Conservation (phyloP, 2,113 vertebrate genomes). For the Carassius carassius region DNA sequence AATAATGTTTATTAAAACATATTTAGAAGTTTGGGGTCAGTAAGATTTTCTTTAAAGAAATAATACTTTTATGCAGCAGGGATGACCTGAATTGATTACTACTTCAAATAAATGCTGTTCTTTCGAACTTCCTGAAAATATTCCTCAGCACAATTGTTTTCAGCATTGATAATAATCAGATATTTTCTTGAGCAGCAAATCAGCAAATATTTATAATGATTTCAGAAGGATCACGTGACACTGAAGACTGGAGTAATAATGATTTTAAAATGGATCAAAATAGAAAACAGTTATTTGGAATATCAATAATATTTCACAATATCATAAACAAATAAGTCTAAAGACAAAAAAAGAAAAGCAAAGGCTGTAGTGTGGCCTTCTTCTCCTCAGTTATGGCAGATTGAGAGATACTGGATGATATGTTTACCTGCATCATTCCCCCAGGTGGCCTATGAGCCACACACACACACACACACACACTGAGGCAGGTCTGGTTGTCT, state of each 20-base stretch:
- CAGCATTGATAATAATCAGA: not conserved
- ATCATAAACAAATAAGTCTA: not conserved
- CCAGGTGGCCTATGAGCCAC: conserved; percentile 4
- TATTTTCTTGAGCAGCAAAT: not conserved
- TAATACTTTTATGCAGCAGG: too few species aligned
- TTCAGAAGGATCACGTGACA: not conserved
- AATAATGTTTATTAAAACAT: too few species aligned
- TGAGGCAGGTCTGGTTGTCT: conserved; percentile 34
- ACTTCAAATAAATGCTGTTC: not conserved
- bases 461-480: conserved; percentile 12
- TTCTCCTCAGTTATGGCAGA: conserved; percentile 2
- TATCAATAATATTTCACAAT: not conserved
- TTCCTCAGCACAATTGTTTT: not conserved
- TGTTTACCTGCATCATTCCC: conserved; percentile 20
- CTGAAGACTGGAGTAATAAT: too few species aligned
- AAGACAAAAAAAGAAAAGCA: conserved; percentile 42
- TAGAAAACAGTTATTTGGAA: too few species aligned
- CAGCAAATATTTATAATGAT: not conserved
- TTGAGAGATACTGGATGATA: conserved; percentile 3
- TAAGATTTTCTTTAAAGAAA: too few species aligned
- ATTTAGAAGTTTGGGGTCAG: too few species aligned
- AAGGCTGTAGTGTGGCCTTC: conserved; percentile 1
- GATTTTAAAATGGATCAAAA: too few species aligned
- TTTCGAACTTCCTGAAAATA: not conserved
- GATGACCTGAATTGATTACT: not conserved